Percentiles rank a stretch among this genome's conserved stretches.
Evolutionary conservation across 2,888 invertebrate genomes (phyloP).

Genomic region (Emmelina monodactyla): DNA sequence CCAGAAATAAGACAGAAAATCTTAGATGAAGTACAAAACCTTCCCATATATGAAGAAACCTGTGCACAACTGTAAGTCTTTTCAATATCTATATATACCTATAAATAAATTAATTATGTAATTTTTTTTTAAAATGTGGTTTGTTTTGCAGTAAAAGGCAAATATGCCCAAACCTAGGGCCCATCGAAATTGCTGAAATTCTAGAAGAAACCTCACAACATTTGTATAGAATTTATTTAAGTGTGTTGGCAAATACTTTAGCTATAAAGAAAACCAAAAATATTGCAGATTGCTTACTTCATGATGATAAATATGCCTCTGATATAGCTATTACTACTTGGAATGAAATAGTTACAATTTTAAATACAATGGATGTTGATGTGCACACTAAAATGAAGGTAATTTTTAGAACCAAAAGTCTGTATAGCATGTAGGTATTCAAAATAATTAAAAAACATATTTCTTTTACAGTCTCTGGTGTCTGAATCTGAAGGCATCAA

Average conservation of each 20-base stretch:
- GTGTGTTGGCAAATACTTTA: conserved; percentile 41
- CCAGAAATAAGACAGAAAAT: conserved; percentile 34
- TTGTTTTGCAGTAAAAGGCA: conserved; percentile 9
- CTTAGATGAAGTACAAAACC: conserved; percentile 38
- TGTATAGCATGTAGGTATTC: too few species aligned
- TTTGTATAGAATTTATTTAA: conserved; percentile 44
- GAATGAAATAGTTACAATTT: conserved; percentile 37
- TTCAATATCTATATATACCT: background rate
- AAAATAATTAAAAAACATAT: conserved; percentile 2
- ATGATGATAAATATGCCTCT: conserved; percentile 50
- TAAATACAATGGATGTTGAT: conserved; percentile 47
- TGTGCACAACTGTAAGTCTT: conserved; percentile 19
- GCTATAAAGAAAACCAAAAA: conserved; percentile 41
- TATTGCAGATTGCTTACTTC: conserved; percentile 36
- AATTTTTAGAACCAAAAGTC: too few species aligned
- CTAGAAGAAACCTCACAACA: conserved; percentile 50
- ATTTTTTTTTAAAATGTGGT: too few species aligned
- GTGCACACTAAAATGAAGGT: conserved; percentile 47
- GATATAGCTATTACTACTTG: conserved; percentile 41
- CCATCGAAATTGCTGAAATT: conserved; percentile 39
- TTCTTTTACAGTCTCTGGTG: conserved; percentile 25
- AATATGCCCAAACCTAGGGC: conserved; percentile 26
- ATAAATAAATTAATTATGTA: too few species aligned
- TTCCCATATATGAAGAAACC: conserved; percentile 42
- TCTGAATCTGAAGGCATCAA: conserved; percentile 22